Conservation (phyloP, 1,140 invertebrate genomes). For the Caenorhabditis tropicalis region DNA sequence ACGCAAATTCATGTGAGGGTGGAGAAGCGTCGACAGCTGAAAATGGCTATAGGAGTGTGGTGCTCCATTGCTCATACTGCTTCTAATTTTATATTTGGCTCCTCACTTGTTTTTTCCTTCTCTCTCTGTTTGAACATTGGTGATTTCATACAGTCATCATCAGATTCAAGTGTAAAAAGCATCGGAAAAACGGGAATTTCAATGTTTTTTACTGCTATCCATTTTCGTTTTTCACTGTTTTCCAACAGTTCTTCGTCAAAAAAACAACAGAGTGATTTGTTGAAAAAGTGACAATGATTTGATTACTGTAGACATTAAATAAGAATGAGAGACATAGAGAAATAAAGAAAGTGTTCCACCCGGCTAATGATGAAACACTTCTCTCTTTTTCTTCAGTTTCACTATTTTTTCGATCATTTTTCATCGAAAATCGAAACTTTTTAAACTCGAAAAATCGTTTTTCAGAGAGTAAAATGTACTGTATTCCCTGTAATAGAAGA, state of each 20-base stretch:
- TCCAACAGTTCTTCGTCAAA: slow-evolving; percentile 21
- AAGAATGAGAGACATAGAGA: not conserved
- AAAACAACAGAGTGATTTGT: slow-evolving; percentile 36
- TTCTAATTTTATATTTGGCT: not conserved
- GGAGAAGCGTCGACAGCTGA: not conserved
- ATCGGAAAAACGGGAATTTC: slow-evolving; percentile 32
- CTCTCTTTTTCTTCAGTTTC: not conserved
- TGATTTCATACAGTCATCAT: not conserved
- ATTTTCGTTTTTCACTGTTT: slow-evolving; percentile 16
- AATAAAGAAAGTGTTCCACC: slow-evolving; percentile 11
- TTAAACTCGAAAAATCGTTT: too few species aligned
- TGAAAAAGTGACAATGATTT: slow-evolving; percentile 32
- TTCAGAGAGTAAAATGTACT: too few species aligned
- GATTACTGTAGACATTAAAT: slow-evolving; percentile 19
- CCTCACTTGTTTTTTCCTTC: not conserved
- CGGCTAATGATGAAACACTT: slow-evolving; percentile 42
- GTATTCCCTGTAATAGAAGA: too few species aligned
- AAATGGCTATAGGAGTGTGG: not conserved
- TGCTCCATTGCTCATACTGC: not conserved
- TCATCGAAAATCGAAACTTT: not conserved
- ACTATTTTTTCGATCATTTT: not conserved
- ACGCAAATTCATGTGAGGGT: not conserved
- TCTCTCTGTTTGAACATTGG: slow-evolving; percentile 6
- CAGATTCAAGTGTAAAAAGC: slow-evolving; percentile 23
- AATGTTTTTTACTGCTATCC: slow-evolving; percentile 8